These are phyloP conservation scores for Antigone vipio DNA, from an alignment of 2,113 vertebrate species.

Conservation along the genomic window DNA sequence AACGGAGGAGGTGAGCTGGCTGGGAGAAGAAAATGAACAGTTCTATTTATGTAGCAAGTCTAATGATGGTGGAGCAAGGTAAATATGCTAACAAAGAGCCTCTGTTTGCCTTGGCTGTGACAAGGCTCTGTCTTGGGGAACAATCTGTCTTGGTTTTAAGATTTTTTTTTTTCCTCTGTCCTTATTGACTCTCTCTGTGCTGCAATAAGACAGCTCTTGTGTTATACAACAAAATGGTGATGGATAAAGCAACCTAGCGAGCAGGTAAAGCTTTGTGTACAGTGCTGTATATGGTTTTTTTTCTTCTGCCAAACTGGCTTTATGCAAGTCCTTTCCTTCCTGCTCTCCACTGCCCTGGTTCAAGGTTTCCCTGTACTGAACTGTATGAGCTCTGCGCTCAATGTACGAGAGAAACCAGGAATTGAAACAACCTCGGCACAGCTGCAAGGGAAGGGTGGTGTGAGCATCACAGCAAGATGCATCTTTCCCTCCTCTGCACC, in stretches of 20 bases:
- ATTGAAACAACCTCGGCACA: no score
- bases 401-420: background rate
- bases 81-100: background rate
- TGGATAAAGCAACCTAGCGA: background rate
- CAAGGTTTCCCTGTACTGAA: background rate
- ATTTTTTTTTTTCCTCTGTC: background rate
- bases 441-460: background rate
- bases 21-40: background rate
- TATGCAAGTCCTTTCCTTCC: background rate
- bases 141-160: background rate
- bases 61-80: background rate
- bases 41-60: background rate
- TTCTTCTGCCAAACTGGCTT: background rate
- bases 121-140: background rate
- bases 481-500: background rate
- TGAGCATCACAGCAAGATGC: fast-evolving
- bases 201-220: background rate
- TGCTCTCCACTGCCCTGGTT: background rate
- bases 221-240: background rate
- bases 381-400: background rate
- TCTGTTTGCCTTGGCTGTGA: background rate
- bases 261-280: background rate
- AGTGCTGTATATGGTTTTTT: fast-evolving
- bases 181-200: background rate
- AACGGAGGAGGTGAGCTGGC: background rate